Evolutionary conservation across 1,140 invertebrate genomes (phyloP).

Genomic region (Sipha flava): DNA sequence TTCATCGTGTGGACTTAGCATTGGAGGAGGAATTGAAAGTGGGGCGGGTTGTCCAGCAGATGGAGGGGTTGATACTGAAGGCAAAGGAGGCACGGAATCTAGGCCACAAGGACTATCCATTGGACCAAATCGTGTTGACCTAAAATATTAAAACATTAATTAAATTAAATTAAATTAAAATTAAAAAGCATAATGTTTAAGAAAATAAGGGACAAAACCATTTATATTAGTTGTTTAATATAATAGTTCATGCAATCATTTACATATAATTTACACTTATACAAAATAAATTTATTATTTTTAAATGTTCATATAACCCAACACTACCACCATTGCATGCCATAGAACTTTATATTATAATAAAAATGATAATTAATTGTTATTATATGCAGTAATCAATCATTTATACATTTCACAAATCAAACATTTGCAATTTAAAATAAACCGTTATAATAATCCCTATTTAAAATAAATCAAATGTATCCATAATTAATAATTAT

Average conservation of each 20-base stretch:
- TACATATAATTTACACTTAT: background rate
- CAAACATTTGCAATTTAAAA: background rate
- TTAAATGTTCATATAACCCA: background rate
- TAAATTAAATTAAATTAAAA: background rate
- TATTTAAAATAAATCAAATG: background rate
- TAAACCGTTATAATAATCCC: background rate
- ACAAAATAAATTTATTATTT: background rate
- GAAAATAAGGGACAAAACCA: background rate
- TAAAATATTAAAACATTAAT: background rate
- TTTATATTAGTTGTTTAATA: slow-evolving; percentile 15
- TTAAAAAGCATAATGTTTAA: background rate
- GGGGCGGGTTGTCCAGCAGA: slow-evolving; percentile 51
- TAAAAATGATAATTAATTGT: background rate
- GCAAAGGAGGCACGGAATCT: slow-evolving; percentile 55
- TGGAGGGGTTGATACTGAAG: slow-evolving; percentile 67
- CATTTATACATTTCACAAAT: background rate
- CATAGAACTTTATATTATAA: background rate
- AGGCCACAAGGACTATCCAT: slow-evolving; percentile 42
- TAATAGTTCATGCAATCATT: slow-evolving; percentile 6
- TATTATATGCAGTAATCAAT: background rate
- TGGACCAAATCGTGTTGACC: background rate
- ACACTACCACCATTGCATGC: slow-evolving; percentile 26
- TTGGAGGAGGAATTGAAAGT: slow-evolving; percentile 49
- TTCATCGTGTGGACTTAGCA: slow-evolving; percentile 41
- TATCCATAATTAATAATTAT: background rate